A percentile compares a stretch with the other conserved stretches of the same genome.
Conservation (phyloP, 2,113 vertebrate genomes). For the Catharus bicknelli region DNA sequence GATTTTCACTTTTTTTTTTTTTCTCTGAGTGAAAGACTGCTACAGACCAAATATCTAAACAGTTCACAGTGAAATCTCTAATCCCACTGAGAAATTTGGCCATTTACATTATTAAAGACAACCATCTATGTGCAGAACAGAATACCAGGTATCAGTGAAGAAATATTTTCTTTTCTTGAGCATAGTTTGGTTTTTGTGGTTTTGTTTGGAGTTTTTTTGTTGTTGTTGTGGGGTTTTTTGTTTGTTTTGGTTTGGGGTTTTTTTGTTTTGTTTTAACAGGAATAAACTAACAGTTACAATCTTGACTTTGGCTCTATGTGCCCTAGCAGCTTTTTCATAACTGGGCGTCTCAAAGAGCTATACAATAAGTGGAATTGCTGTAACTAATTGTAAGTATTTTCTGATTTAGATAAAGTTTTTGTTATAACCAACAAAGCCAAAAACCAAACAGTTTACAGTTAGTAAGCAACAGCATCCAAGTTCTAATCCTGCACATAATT, state of each 20-base stretch:
- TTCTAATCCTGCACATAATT: background rate
- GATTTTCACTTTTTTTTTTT: background rate
- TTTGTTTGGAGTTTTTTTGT: background rate
- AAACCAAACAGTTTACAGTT: background rate
- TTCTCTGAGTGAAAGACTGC: fast-evolving
- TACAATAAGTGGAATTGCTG: background rate
- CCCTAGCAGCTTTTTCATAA: background rate
- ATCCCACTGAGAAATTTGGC: background rate
- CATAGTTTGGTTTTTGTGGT: background rate
- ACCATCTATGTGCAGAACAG: background rate
- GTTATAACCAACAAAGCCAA: background rate
- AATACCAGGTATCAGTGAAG: background rate
- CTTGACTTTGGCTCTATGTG: background rate
- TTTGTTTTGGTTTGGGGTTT: no score
- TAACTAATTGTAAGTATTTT: background rate
- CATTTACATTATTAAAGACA: background rate
- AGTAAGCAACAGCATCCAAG: background rate
- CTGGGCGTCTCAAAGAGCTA: background rate
- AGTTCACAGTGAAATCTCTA: background rate
- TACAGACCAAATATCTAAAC: background rate
- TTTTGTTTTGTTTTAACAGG: background rate
- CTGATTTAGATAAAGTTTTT: background rate
- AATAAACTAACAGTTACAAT: background rate
- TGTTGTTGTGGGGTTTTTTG: background rate
- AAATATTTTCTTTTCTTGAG: background rate